Conservation (phyloP, 1,140 invertebrate genomes). For the Bombus turneri region DNA sequence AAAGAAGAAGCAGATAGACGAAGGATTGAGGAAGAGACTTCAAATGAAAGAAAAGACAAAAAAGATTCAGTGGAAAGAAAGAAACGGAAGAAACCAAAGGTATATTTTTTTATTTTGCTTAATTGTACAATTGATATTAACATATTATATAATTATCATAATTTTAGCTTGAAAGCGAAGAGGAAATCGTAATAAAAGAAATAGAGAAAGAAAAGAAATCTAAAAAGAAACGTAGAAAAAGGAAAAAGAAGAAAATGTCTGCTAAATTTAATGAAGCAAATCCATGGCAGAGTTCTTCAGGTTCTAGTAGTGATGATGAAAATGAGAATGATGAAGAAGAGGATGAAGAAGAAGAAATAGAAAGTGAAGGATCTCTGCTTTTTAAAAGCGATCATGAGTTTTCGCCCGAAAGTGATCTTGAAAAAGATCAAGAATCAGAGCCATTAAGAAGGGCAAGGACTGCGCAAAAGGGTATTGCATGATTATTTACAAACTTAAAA, state of each 20-base stretch:
- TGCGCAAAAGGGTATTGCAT: constrained; percentile 82
- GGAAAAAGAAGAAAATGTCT: constrained; percentile 83
- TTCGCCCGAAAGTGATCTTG: constrained; percentile 89
- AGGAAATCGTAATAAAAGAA: constrained; percentile 78
- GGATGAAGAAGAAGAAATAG: constrained; percentile 85
- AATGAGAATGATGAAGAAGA: constrained; percentile 86
- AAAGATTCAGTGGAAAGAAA: constrained; percentile 81
- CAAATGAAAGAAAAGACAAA: constrained; percentile 85
- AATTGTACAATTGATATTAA: not conserved
- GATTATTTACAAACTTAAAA: not conserved
- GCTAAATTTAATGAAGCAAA: constrained; percentile 85
- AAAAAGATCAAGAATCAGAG: constrained; percentile 83
- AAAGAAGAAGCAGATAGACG: constrained; percentile 90
- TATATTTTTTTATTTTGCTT: constrained; percentile 44
- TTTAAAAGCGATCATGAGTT: constrained; percentile 96
- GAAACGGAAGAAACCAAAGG: constrained; percentile 76
- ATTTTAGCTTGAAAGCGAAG: constrained; percentile 73
- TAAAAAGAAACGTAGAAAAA: constrained; percentile 83
- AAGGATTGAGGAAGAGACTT: constrained; percentile 87
- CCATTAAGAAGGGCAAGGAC: constrained; percentile 88
- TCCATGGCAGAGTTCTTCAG: constrained; percentile 87
- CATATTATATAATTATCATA: constrained; percentile 7
- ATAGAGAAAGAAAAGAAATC: constrained; percentile 81
- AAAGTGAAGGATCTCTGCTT: constrained; percentile 85
- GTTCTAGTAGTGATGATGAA: constrained; percentile 85